Evolutionary conservation across 2,113 vertebrate genomes (phyloP), one percentile per base, ranked within the genome.

Genomic region (Lagenorhynchus albirostris): DNA sequence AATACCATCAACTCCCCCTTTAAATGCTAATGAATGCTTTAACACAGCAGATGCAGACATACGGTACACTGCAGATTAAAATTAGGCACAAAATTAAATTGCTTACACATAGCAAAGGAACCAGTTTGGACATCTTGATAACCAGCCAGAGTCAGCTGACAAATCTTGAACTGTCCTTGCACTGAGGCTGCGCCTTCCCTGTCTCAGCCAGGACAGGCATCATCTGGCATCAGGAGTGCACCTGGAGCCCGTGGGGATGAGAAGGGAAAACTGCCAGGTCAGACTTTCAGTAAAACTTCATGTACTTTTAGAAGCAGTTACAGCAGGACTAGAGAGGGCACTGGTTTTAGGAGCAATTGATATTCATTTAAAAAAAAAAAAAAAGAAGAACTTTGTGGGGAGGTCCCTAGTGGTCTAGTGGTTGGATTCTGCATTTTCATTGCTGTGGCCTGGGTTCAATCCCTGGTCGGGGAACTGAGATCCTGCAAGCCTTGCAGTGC

Each of bases 21-120:
- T 98, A 98, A 98, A 98, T 98, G 97, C 98, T 99, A 98, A 99
- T 98, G 97, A 98, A 97, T 50, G 95, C 98, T 98, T 98, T 97
- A 98, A 98, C 97, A 88, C 97, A 98, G 98, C 98, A 98, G 98
- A 98, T 99, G 98, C 97, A 98, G 98, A 98, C 97, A 98, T 95
- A 98, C 97, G 98, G 98, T 98, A 98, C 58, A 85, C 38, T 93
- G 97, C 97, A 98, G 97, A 98, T 98, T 98, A 98, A 98, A 99
- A 98, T 98, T 96, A 98, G 98, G 97, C 98, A 98, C 23, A 23
- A 94, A 97, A 98, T 97, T 98, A 97, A 98, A 98, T 97, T 98
- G 98, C 98, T 98, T 97, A 98, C 97, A 97, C 97, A 98, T 95
- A 98, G 97, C 96, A 98, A 98, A 98, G 97, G 96, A 98, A 97